Base-by-base conservation (phyloP, 2,113 vertebrate genomes). In the Sinocyclocheilus grahami region DNA sequence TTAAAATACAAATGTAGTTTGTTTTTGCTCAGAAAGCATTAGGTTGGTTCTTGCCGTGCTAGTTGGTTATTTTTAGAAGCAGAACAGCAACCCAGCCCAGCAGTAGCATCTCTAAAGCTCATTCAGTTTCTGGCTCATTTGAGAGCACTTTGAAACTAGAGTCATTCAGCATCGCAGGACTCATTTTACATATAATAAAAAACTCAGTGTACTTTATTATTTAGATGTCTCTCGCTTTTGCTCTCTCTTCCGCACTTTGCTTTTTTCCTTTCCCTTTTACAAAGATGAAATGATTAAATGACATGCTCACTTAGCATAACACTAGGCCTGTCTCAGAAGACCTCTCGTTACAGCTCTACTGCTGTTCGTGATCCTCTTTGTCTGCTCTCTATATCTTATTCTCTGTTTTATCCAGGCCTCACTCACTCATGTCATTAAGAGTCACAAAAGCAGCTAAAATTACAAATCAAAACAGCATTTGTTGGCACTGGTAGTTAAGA, bases 291-390 rank as follows among this genome's bases (percentile, higher is more conserved):
- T 69, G 90, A 93, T 91, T 87, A 90, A 91, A 93, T 92, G 88
- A 92, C 78, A 90, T n/a, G 90, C 90, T 89, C 9, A 71, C 91
- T 92, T 88, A 89, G 82, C 82, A 67, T 85, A 83, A 92, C 88
- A 83, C 78, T 78, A 72, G 16, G 86, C 86, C 78, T 78, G 86
- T 84, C 81, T 91, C 86, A 86, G 78, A 85, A 83, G 87, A 86
- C 84, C 12, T 63, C 58, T 82, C 51, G 37, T 63, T 63, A 65
- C 3, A 16, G 12, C 62, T 83, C 33, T 69, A 53, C 22, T 39
- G 30, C 72, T 71, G 42, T 63, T 82, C 22, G 24, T 75, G 58
- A 37, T 60, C 20, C 16, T 58, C 65, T 46, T 76, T 75, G 30
- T 53, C 37, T n/a, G 53, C 33, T 58, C 18, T 58, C 55, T 58